Conservation (phyloP, 2,113 vertebrate species). For the Halcyon senegalensis region DNA sequence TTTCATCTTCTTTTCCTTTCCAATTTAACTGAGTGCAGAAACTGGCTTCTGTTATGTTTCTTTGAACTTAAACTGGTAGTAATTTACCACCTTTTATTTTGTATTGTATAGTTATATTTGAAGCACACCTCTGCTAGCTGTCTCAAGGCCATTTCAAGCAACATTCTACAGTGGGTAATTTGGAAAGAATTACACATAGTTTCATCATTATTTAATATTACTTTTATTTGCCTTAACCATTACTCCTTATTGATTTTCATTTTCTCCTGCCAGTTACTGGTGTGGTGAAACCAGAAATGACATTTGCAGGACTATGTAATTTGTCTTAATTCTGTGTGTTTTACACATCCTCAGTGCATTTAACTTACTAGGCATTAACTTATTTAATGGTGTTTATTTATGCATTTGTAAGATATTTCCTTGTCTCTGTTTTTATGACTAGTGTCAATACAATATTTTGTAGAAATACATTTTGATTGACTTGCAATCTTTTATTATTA, state of each 20-base stretch:
- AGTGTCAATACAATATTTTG: not conserved
- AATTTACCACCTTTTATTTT: not conserved
- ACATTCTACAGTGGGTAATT: not conserved
- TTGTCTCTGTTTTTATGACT: not conserved
- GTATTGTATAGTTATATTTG: not conserved
- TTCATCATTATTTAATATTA: not conserved
- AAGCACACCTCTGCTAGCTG: not conserved
- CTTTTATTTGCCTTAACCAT: not conserved
- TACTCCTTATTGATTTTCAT: not conserved
- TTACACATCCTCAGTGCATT: not conserved
- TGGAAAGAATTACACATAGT: not conserved
- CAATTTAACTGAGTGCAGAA: not conserved
- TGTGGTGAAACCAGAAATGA: not conserved
- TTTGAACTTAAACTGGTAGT: not conserved
- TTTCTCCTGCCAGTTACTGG: not conserved
- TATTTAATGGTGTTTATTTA: not conserved
- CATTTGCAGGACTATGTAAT: not conserved
- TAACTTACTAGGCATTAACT: not conserved
- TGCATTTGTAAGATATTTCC: not conserved
- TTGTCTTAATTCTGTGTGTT: not conserved
- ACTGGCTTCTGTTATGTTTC: fast-evolving
- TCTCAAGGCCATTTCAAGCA: not conserved
- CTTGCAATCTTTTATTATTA: not conserved
- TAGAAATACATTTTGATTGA: not conserved
- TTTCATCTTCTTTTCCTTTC: not conserved